Evolutionary conservation across 2,888 invertebrate genomes (phyloP).

Genomic region (Diaprepes abbreviatus): DNA sequence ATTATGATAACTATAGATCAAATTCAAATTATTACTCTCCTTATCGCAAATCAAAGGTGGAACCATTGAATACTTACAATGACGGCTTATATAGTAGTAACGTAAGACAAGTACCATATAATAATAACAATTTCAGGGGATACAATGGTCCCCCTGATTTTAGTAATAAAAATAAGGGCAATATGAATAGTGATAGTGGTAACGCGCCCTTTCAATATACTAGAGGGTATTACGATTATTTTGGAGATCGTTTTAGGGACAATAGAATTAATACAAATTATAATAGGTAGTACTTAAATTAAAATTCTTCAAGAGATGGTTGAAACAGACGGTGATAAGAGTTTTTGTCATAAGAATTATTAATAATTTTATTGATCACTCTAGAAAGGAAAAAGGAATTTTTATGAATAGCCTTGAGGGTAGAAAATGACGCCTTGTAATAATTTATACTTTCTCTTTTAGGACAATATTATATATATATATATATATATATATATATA

Average conservation of each 20-base stretch:
- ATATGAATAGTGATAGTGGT: neutral
- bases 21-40: neutral
- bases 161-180: neutral
- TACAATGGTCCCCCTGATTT: neutral
- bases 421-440: too few species aligned
- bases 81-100: neutral
- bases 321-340: too few species aligned
- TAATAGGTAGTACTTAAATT: neutral
- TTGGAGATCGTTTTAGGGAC: conserved; percentile 1
- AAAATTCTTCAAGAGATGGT: too few species aligned
- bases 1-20: neutral
- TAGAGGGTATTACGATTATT: conserved; percentile 35
- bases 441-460: too few species aligned
- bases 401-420: too few species aligned
- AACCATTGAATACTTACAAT: neutral
- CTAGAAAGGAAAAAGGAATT: too few species aligned
- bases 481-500: too few species aligned
- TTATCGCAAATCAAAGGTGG: neutral
- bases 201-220: conserved; percentile 5
- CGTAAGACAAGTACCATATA: neutral
- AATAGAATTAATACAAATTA: neutral
- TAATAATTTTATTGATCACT: too few species aligned
- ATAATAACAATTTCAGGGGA: neutral
- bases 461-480: too few species aligned
- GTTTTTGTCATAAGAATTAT: too few species aligned